Evolutionary conservation across 2,888 invertebrate species (phyloP).

Genomic region (Mythimna loreyi): DNA sequence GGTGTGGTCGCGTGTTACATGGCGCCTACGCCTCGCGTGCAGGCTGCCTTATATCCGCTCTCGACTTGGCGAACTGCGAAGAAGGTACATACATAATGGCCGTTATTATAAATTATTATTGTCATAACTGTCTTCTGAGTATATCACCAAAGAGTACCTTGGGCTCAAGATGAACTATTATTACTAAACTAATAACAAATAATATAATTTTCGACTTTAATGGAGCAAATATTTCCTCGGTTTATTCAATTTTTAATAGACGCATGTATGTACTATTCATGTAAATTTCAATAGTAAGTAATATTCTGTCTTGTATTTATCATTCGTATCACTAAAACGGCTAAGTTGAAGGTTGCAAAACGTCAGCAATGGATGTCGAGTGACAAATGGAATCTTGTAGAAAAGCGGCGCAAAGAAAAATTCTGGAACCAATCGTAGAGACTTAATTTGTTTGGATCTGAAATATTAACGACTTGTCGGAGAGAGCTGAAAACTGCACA

Average conservation of each 20-base stretch:
- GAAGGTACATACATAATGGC: background rate
- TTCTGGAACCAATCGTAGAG: too few species aligned
- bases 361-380: too few species aligned
- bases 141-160: background rate
- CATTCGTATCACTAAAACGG: background rate
- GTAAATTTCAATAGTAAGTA: background rate
- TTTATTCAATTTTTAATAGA: background rate
- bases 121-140: background rate
- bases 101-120: background rate
- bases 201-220: background rate
- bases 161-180: background rate
- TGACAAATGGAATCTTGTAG: too few species aligned
- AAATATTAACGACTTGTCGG: too few species aligned
- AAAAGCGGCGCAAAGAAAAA: too few species aligned
- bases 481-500: too few species aligned
- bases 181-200: background rate
- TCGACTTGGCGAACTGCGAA: background rate
- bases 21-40: background rate
- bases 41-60: conserved; percentile 1
- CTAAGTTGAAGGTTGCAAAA: too few species aligned
- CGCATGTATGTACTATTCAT: too few species aligned
- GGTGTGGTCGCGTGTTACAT: conserved; percentile 3
- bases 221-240: background rate
- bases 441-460: too few species aligned
- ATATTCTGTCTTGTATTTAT: background rate